Conservation (phyloP, 2,113 vertebrate species). For the Archocentrus centrarchus region DNA sequence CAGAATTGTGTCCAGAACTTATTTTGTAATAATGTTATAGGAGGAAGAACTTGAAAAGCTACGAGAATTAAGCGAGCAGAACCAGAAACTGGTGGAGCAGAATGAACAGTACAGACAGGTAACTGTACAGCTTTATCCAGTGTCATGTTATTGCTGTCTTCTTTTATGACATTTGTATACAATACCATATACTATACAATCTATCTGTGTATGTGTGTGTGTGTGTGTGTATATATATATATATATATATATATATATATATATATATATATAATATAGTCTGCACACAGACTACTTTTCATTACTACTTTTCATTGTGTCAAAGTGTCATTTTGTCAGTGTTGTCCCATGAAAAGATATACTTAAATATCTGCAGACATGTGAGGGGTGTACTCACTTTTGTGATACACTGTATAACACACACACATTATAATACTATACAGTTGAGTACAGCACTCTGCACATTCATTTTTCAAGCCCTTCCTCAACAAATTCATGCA, state of each 20-base stretch:
- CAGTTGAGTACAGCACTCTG: neutral
- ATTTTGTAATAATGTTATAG: conserved; percentile 71
- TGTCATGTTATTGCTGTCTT: fast-evolving
- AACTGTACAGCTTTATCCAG: neutral
- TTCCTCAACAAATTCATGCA: neutral
- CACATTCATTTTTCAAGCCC: neutral
- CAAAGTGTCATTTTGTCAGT: no score
- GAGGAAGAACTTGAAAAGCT: conserved; percentile 91
- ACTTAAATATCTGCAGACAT: no score
- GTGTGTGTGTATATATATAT: no score
- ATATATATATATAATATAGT: no score
- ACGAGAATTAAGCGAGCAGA: conserved; percentile 84
- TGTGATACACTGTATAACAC: no score
- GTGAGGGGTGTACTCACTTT: no score
- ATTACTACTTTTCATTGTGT: no score
- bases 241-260: no score
- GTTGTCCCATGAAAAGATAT: no score
- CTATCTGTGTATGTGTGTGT: no score
- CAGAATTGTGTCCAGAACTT: conserved; percentile 42
- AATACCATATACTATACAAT: neutral
- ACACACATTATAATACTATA: neutral
- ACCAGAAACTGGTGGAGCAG: conserved; percentile 85
- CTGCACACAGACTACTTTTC: no score
- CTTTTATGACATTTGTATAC: fast-evolving
- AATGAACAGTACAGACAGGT: conserved; percentile 89